Base-by-base conservation (phyloP, 2,888 invertebrate genomes). In the Phragmatobia fuliginosa region DNA sequence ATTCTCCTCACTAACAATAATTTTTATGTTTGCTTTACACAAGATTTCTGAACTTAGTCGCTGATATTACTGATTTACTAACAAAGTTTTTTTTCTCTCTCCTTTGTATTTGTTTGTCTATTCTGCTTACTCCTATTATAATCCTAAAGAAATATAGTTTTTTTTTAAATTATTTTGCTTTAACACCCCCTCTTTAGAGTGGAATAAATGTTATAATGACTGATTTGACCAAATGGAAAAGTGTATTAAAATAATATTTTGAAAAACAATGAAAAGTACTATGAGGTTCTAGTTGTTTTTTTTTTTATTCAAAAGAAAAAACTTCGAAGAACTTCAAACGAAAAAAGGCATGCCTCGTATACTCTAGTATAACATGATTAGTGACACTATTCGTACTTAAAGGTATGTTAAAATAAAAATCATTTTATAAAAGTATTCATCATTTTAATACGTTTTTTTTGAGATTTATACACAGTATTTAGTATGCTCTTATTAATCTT, bases 51-150 rank as follows among this genome's bases (percentile, higher is more conserved):
- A n/a, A n/a, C 56, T 66, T 69, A 73, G 72, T 73, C 59, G 77
- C 72, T 82, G 79, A 82, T 52, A 72, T 74, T 80, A 74, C 61
- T 25, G 62, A 70, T 71, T 77, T 85, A 94, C 92, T 93, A 93
- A 94, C 89, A 80, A 73, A 49, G 82, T 84, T 86, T 77, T 82
- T 81, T 45, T 79, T 83, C 80, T 86, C 84, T 81, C 81, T 85
- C 82, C 82, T 86, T 78, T 83, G 88, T 85, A 85, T 88, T 87
- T 89, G 88, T 88, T 91, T 78, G 71, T 78, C 63, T 80, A 66
- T 71, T 80, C 68, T 74, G 38, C 28, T 16, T 21, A 58, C 56
- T 28, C 33, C 49, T 65, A 21, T n/a, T 36, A 65, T 28, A 52
- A 45, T 32, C 32, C 28, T 33, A 25, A 3, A 25, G 33, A 49